Percentiles rank a stretch among this genome's conserved stretches.
These are phyloP conservation scores for Hypotaenidia okinawae DNA, from an alignment of 2,797 vertebrate genomes.

Conservation along the genomic window DNA sequence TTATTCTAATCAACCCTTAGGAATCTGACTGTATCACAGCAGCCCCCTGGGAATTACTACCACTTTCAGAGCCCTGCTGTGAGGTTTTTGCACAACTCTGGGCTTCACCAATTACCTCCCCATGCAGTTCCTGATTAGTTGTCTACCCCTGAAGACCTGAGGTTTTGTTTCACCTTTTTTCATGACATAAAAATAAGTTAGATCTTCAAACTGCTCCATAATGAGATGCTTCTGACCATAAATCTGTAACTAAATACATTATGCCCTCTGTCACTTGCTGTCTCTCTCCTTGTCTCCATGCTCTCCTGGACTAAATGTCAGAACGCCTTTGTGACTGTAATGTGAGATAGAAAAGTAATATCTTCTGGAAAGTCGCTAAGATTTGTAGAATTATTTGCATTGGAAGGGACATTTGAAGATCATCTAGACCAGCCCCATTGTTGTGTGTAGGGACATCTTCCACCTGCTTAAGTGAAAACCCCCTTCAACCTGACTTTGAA, in stretches of 20 bases:
- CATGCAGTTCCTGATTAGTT: background rate
- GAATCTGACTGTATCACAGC: too few relatives aligned
- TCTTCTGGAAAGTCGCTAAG: background rate
- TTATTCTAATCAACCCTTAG: background rate
- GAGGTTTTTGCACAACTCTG: background rate
- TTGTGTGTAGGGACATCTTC: background rate
- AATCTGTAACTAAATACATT: background rate
- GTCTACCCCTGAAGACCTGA: background rate
- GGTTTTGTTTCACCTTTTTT: background rate
- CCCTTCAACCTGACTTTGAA: background rate
- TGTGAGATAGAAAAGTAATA: background rate
- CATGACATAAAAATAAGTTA: background rate
- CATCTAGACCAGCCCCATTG: background rate
- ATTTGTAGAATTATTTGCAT: background rate
- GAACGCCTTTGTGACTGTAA: background rate
- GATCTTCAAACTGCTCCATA: background rate
- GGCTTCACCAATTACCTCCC: background rate
- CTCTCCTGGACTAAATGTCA: background rate
- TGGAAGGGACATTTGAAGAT: background rate
- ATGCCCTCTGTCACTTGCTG: background rate
- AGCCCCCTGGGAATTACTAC: accelerated
- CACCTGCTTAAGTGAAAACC: background rate
- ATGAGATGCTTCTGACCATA: background rate
- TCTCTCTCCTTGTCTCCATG: background rate
- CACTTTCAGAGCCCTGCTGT: background rate